Base-by-base conservation (phyloP, 2,113 vertebrate species). In the Albula glossodonta region DNA sequence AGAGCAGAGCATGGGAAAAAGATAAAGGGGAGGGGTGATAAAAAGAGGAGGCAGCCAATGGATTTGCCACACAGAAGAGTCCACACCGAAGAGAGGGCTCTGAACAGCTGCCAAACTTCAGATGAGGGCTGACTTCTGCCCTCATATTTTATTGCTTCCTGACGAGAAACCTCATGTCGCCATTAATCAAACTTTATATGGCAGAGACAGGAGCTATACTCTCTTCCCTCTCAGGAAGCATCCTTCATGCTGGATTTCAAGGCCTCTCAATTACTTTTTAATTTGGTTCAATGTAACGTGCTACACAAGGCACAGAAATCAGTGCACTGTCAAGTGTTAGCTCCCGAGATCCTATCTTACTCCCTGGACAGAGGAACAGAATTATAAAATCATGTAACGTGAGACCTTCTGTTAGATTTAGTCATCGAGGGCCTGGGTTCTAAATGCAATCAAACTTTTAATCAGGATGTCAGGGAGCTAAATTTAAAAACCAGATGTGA, bases 101-200 rank as follows among this genome's bases (percentile, higher is more conserved):
- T 88, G 90, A 92, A 87, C 83, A 81, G 74, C 87, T 89, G 90
- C 87, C 89, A 90, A 86, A 88, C 78, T 80, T 41, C 78, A 80
- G 89, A 87, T 88, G 86, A 85, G 88, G 77, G 82, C 88, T 89
- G 89, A 92, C 88, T 87, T 90, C 87, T 89, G 89, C 86, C 90
- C 89, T 90, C 86, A 89, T 90, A 90, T 91, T 89, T 90, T 87
- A 92, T 89, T 87, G 90, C 79, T 84, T 87, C 74, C 89, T 88
- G 89, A 91, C 87, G 86, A 89, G 87, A 83, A 87, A 56, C 86
- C 87, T 78, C 52, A 78, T 80, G 85, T 88, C 66, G 49, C 84
- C 87, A 89, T 91, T 91, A 87, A 92, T 92, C 89, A 92, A 86
- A 85, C 53, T 52, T 60, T 78, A 60, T 57, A 50, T 88, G 88